These are phyloP conservation scores for Cyprinodon brontotheroides DNA, from an alignment of 2,113 vertebrate species.

Conservation along the genomic window DNA sequence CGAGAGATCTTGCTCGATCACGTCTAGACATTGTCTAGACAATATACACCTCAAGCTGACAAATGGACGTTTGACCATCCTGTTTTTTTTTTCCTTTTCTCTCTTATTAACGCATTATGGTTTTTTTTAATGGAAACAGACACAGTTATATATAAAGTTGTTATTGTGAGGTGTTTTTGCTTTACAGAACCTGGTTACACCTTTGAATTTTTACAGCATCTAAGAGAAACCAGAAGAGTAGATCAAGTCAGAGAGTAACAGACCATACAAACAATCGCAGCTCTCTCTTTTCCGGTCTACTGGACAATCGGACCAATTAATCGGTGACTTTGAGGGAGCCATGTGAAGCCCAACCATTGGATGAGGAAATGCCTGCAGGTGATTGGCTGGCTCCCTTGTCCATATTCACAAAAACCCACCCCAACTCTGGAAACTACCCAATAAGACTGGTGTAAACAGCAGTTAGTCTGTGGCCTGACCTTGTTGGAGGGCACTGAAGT, in stretches of 20 bases:
- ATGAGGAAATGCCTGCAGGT: constrained; percentile 31
- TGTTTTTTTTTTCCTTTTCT: not conserved
- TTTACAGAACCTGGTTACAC: not conserved
- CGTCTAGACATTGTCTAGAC: constrained; percentile 64
- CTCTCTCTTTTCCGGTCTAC: constrained; percentile 76
- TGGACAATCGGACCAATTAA: constrained; percentile 83
- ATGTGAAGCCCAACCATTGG: constrained; percentile 62
- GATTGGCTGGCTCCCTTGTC: constrained; percentile 83
- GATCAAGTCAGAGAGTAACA: constrained; percentile 4
- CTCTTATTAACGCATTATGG: not conserved
- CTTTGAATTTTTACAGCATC: not conserved
- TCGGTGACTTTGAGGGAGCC: constrained; percentile 74
- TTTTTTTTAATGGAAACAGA: not conserved
- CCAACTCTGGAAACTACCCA: constrained; percentile 81
- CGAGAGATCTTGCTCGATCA: constrained; percentile 40
- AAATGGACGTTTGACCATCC: not conserved
- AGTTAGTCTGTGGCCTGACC: constrained; percentile 88
- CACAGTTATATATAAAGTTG: not conserved
- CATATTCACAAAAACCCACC: constrained; percentile 70
- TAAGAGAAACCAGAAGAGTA: constrained; percentile 22
- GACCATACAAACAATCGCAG: constrained; percentile 45
- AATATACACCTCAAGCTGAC: constrained; percentile 11
- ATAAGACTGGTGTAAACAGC: constrained; percentile 84
- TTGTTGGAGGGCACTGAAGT: constrained; percentile 88
- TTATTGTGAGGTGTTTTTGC: not conserved